Base-by-base conservation (phyloP, 1,140 invertebrate species). In the Trachymyrmex septentrionalis region DNA sequence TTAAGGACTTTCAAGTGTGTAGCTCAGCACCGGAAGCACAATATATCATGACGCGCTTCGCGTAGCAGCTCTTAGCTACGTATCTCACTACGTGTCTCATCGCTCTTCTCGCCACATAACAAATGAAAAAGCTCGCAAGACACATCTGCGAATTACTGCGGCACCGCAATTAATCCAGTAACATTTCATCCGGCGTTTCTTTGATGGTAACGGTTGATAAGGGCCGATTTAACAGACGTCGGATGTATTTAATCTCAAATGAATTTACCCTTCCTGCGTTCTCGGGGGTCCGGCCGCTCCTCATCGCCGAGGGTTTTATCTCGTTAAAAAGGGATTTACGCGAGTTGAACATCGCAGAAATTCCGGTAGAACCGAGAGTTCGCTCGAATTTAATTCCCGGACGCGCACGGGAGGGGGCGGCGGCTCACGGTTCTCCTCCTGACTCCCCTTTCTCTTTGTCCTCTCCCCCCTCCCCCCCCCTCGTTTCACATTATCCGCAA, bases 321-420 rank as follows among this genome's bases (percentile, higher is more conserved):
- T 89, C 88, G 85, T 90, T 90, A 90, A 89, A 90, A 89, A 82
- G 77, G 88, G 88, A 90, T 89, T 87, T 89, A 77, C 63, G 53
- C 71, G 71, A 86, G 73, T 86, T 73, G 85, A 90, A 82, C 78
- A 89, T 90, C 88, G 69, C n/a, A 78, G 77, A 71, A 86, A 86
- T 86, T 86, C 87, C 73, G 55, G 67, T 53, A 63, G 72, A 88
- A 59, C 87, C 50, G 85, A 82, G 85, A 89, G 76, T 90, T 89
- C 75, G 85, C 85, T 66, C 85, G 85, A 89, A 89, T 90, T 90
- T 89, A 82, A 90, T 90, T 90, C 87, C 72, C 55, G 50, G 87
- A 78, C 85, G 71, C 72, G 67, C 59, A 55, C 48, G 64, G 59
- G 61, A 30, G 30, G n/a, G 30, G 24, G 21, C 30, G 21, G 7